Conservation (phyloP, 2,797 vertebrate genomes). For the Thaleichthys pacificus region DNA sequence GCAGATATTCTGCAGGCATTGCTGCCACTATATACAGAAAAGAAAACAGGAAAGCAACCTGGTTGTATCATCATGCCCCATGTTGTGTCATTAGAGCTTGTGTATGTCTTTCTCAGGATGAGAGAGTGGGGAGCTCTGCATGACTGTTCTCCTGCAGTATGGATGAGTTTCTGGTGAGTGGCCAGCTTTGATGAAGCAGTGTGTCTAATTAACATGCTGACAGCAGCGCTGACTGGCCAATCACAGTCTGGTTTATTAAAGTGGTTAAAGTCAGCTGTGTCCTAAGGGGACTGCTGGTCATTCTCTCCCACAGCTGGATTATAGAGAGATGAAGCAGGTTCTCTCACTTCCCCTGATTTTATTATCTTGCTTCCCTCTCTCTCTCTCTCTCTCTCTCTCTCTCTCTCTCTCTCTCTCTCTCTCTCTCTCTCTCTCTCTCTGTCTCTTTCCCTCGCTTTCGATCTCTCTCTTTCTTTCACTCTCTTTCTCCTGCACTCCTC, state of each 20-base stretch:
- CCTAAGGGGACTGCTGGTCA: conserved; percentile 66
- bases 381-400: conserved; percentile 13
- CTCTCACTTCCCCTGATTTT: conserved; percentile 47
- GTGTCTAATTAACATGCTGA: conserved; percentile 79
- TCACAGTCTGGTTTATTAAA: conserved; percentile 76
- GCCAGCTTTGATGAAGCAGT: conserved; percentile 73
- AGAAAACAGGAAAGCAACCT: too few species aligned
- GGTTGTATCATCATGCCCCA: too few species aligned
- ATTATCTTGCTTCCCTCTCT: conserved; percentile 11
- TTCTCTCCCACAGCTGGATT: conserved; percentile 66
- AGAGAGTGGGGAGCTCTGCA: background rate
- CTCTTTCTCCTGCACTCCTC: conserved; percentile 20
- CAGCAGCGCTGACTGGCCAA: conserved; percentile 74
- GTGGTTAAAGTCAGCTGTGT: conserved; percentile 73
- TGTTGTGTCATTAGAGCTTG: too few species aligned
- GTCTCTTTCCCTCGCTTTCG: conserved; percentile 9
- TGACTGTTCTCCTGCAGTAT: conserved; percentile 9
- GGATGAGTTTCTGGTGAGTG: background rate
- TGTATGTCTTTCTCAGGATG: background rate
- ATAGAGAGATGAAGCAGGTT: conserved; percentile 66
- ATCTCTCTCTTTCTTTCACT: conserved; percentile 34
- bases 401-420: conserved; percentile 23
- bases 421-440: conserved; percentile 18
- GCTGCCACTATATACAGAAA: too few species aligned
- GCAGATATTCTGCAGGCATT: too few species aligned